These are phyloP conservation scores for Eucera pruinosa DNA, from an alignment of 2,888 invertebrate genomes.

Conservation along the genomic window DNA sequence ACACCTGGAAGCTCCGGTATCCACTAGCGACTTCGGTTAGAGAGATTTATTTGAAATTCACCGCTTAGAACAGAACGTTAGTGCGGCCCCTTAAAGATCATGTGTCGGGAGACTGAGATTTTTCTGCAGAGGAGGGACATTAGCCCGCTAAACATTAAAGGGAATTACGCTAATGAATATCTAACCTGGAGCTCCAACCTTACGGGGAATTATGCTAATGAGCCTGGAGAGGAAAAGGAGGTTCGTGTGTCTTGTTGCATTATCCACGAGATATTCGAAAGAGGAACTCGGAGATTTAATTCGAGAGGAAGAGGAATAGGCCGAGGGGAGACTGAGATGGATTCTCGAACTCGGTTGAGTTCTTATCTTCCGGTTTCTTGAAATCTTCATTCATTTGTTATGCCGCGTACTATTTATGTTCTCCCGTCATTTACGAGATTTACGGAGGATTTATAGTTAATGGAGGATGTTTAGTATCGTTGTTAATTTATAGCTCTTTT, in stretches of 20 bases:
- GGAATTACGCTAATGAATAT: constrained; percentile 57
- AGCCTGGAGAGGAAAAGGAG: constrained; percentile 13
- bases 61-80: background rate
- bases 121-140: constrained; percentile 24
- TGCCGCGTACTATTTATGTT: no score
- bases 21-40: background rate
- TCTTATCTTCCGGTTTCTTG: background rate
- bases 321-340: background rate
- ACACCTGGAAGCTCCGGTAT: background rate
- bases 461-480: no score
- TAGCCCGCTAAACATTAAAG: constrained; percentile 46
- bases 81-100: constrained; percentile 12
- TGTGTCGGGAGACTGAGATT: constrained; percentile 26
- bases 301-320: background rate
- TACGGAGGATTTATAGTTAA: no score
- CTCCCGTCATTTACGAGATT: no score
- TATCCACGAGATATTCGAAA: constrained; percentile 37
- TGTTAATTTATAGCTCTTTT: no score
- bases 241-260: constrained; percentile 41
- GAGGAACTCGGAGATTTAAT: constrained; percentile 28
- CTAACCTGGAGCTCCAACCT: constrained; percentile 32
- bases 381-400: no score
- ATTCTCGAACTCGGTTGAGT: background rate
- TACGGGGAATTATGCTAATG: constrained; percentile 52
- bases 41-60: constrained; percentile 7